Base-by-base conservation (phyloP, 2,113 vertebrate species). In the Pelobates fuscus region DNA sequence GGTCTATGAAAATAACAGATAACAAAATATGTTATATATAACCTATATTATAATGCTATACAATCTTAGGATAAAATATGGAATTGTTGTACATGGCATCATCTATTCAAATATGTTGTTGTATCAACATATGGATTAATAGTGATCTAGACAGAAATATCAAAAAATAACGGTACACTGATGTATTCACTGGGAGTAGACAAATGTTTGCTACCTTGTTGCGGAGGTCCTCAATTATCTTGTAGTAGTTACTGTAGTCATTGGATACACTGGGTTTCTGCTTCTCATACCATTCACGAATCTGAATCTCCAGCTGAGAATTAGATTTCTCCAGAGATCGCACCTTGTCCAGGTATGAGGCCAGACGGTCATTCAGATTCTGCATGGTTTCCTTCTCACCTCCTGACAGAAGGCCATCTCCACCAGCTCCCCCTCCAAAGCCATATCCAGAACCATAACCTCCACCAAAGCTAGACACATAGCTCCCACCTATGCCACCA, bases 301-400 rank as follows among this genome's bases (percentile, higher is more conserved):
- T 92, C 78, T 88, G 74, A 15, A 0, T 10, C 32, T 93, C 91
- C 0, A 91, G 66, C 1, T 43, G 21, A 30, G 72, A 5, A 70
- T 93, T 93, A 1, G 82, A 65, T 17, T 79, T 81, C 54, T 92
- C 89, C 61, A 93, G 79, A 0, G 82, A 78, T 0, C 59, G 82
- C 52, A 93, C 92, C 61, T 77, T 89, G 58, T 88, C 86, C 69
- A 93, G 84, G 24, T 93, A 93, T 0, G 46, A 69, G 3, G 91
- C 89, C 79, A 93, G 6, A 1, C 92, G 90, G 24, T 91, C 87
- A 2, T 93, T 93, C 1, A 93, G 85, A 46, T 91, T 89, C 61
- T 92, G 90, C 92, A 93, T 90, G 0, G 83, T 71, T 0, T 20
- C 5, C 64, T 93, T 92, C 15, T 88, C 91, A 0, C 85, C 82